Conservation (phyloP, 2,113 vertebrate genomes). For the Jacana jacana region DNA sequence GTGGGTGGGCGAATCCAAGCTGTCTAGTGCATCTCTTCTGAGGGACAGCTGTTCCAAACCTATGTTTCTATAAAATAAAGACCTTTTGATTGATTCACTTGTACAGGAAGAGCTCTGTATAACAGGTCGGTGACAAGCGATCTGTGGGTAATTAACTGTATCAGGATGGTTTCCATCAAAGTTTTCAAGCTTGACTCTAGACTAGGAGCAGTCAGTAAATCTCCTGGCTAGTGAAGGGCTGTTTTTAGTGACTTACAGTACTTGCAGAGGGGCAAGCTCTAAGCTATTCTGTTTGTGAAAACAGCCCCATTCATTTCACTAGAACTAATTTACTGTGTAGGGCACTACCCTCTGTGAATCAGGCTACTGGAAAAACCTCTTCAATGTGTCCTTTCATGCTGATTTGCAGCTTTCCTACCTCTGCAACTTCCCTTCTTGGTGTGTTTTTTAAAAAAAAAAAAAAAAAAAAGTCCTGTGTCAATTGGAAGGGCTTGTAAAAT, state of each 20-base stretch:
- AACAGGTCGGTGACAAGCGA: neutral
- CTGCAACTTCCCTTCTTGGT: neutral
- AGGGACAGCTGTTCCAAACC: neutral
- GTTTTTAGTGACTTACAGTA: neutral
- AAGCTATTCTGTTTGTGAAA: conserved; percentile 22
- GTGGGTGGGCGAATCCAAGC: neutral
- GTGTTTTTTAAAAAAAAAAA: neutral
- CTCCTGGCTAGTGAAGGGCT: neutral
- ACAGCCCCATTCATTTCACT: conserved; percentile 7
- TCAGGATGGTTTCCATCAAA: neutral
- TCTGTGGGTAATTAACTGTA: neutral
- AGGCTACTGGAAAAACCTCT: conserved; percentile 16
- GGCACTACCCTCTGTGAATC: neutral
- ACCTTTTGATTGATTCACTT: fast-evolving
- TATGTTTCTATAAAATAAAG: neutral
- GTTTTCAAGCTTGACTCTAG: neutral
- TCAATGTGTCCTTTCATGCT: neutral
- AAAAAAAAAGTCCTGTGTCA: neutral
- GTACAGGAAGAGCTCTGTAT: neutral
- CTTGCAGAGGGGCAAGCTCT: neutral
- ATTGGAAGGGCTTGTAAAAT: neutral
- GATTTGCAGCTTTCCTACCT: neutral
- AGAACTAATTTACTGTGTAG: neutral
- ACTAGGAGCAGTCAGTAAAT: neutral
- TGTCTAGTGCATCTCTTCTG: fast-evolving